These are phyloP conservation scores for Callocephalon fimbriatum DNA, from an alignment of 2,113 vertebrate species.

Conservation along the genomic window DNA sequence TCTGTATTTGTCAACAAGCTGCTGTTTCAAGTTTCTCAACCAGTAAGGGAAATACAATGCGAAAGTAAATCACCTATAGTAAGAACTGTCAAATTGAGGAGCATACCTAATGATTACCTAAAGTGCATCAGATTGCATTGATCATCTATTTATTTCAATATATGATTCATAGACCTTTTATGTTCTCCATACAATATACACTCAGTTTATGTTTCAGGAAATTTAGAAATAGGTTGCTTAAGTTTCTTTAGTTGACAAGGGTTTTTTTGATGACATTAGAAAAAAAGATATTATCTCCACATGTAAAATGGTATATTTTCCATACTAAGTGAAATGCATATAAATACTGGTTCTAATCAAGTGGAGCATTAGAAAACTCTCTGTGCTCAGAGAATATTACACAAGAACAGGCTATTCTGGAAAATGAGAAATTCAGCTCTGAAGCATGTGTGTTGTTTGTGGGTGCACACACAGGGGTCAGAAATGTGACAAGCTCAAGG, in stretches of 20 bases:
- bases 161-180: background rate
- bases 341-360: background rate
- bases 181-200: background rate
- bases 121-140: background rate
- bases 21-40: background rate
- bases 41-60: background rate
- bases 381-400: background rate
- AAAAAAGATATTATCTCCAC: background rate
- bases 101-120: background rate
- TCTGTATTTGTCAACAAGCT: background rate
- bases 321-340: background rate
- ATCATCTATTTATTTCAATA: background rate
- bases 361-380: background rate
- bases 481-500: background rate
- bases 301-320: background rate
- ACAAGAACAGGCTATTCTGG: constrained; percentile 7
- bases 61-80: background rate
- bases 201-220: background rate
- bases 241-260: background rate
- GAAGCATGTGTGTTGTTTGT: background rate
- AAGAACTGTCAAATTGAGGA: background rate
- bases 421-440: background rate
- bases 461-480: background rate
- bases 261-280: background rate
- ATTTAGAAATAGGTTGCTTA: background rate